Evolutionary conservation across 2,797 vertebrate species (phyloP), one percentile per base, ranked within the genome.

Genomic region (Ambastaia sidthimunki): DNA sequence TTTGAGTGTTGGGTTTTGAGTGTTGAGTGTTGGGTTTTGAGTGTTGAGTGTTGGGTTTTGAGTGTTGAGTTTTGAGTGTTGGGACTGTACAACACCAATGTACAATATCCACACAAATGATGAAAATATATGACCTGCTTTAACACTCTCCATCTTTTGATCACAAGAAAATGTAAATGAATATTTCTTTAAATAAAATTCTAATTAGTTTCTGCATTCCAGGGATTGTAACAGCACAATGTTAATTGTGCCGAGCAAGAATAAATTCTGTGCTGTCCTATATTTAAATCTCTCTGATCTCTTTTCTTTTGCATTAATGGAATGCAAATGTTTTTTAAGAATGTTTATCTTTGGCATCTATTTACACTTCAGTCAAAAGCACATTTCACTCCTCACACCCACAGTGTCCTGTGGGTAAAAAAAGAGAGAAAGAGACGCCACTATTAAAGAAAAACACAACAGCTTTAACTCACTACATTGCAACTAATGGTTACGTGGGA

Each of bases 321-420:
- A 59, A 57, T 47, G 34, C 12, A 50, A 68, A 76, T 11, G 1
- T 12, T 65, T 21, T 34, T 68, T 31, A 67, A 74, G n/a, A 69
- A 48, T 25, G 4, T 65, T 3, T 62, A 18, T 65, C 48, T 76
- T 76, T 62, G 44, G 28, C 74, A 71, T 7, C 31, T 55, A 79
- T 78, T 71, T 76, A 55, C 41, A 81, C 34, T 55, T 71, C 31
- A 75, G 54, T 75, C 28, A 28, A 75, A 50, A 18, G n/a, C 65
- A 68, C 41, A 62, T 70, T 70, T 78, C 11, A 31, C 48, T n/a
- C 15, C 63, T 44, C 48, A 23, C 41, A 67, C 28, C 55, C 57
- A 9, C 34, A 9, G 37, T 69, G 37, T 25, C 52, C 23, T 15
- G 74, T 47, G 52, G 13, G 11, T 23, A 15, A 62, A 10, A 37